These are phyloP conservation scores for Hydractinia symbiolongicarpus DNA, from an alignment of 30 jellyfish, hydroid and myxozoan species.

Conservation along the genomic window DNA sequence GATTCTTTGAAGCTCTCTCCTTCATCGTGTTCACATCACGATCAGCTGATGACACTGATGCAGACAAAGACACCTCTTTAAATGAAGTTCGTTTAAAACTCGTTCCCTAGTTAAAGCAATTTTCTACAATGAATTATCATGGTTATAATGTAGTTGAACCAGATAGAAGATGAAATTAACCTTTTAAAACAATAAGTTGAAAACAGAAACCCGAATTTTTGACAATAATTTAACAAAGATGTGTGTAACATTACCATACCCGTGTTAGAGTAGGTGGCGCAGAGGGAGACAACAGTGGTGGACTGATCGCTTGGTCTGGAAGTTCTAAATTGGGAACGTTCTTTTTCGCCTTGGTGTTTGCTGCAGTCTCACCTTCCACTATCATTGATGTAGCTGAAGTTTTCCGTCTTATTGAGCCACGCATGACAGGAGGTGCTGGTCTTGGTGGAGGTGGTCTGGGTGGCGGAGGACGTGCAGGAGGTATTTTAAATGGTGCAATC, in stretches of 20 bases:
- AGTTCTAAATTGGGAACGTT: background rate
- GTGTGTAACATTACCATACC: too few species aligned
- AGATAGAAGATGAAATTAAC: too few species aligned
- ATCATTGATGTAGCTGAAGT: slow-evolving; percentile 16
- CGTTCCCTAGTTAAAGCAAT: slow-evolving; percentile 9
- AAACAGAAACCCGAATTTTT: too few species aligned
- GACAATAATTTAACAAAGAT: too few species aligned
- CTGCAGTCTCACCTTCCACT: slow-evolving; percentile 22
- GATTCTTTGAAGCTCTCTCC: slow-evolving; percentile 90
- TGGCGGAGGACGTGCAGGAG: slow-evolving; percentile 40
- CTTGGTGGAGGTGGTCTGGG: slow-evolving; percentile 71
- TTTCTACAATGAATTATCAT: background rate
- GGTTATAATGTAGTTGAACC: too few species aligned
- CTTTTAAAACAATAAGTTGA: too few species aligned
- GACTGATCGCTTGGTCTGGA: too few species aligned
- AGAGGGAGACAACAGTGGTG: too few species aligned
- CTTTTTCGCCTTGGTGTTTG: slow-evolving; percentile 20
- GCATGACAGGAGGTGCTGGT: slow-evolving; percentile 62
- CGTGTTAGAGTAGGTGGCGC: too few species aligned
- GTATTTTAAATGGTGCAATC: slow-evolving; percentile 20
- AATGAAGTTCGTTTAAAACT: slow-evolving; percentile 14
- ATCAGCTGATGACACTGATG: slow-evolving; percentile 58
- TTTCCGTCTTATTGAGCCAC: background rate
- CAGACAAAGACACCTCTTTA: background rate
- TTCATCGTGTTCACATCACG: slow-evolving; percentile 74